Evolutionary conservation across 2,888 invertebrate species (phyloP).

Genomic region (Hypsopygia costalis): DNA sequence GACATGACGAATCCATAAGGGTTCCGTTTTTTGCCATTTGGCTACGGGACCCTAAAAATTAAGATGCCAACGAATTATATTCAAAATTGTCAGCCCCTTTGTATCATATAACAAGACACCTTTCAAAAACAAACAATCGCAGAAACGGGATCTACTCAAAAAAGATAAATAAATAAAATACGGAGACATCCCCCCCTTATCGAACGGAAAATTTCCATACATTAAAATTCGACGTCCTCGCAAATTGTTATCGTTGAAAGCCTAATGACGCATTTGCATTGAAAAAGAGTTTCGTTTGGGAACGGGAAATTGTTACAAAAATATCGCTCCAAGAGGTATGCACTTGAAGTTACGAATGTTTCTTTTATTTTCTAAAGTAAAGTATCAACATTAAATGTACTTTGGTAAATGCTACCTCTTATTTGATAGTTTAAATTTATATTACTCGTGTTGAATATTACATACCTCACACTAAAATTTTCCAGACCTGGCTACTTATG

Average conservation of each 20-base stretch:
- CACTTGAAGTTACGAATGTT: slow-evolving; percentile 11
- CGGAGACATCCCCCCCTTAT: slow-evolving; percentile 10
- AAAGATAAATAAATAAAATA: slow-evolving; percentile 5
- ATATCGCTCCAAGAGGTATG: slow-evolving; percentile 13
- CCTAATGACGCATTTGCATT: slow-evolving; percentile 69
- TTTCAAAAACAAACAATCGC: slow-evolving; percentile 2
- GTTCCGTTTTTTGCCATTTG: too few relatives aligned
- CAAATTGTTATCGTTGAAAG: slow-evolving; percentile 52
- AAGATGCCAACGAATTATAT: neutral
- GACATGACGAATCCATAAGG: too few relatives aligned
- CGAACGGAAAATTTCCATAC: slow-evolving; percentile 39
- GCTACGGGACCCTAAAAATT: too few relatives aligned
- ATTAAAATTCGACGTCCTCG: slow-evolving; percentile 53
- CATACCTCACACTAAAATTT: too few relatives aligned
- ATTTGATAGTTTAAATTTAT: too few relatives aligned
- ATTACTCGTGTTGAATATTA: too few relatives aligned
- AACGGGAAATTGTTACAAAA: slow-evolving; percentile 31
- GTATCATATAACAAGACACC: neutral
- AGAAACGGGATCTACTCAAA: neutral
- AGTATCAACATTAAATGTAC: neutral
- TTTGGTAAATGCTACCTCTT: too few relatives aligned
- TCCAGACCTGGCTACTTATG: too few relatives aligned
- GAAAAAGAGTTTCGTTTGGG: slow-evolving; percentile 47
- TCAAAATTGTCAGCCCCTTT: neutral
- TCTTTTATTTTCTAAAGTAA: neutral